phyloP scores from a whole-genome alignment of 2,888 invertebrate species.

The Brenthis hecate region DNA sequence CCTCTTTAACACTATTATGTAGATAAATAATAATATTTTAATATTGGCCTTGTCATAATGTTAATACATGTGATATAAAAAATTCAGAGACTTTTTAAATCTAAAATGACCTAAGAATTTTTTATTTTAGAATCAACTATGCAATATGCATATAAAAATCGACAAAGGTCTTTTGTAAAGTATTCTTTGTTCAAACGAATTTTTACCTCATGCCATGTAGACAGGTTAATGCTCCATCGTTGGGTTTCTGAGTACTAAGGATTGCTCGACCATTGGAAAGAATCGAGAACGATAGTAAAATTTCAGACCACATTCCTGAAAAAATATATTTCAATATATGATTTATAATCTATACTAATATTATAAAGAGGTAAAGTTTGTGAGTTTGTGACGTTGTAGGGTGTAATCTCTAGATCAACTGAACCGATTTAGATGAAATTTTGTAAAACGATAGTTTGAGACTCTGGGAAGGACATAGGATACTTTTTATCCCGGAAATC shows the following conservation, averaged over 20 bases:
- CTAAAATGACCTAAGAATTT: neutral
- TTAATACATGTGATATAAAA: too few species aligned
- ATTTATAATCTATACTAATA: neutral
- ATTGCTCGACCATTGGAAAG: conserved; percentile 89
- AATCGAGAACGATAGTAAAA: conserved; percentile 89
- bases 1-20: too few species aligned
- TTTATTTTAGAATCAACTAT: neutral
- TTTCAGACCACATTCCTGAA: conserved; percentile 81
- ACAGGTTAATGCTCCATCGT: conserved; percentile 87
- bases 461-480: too few species aligned
- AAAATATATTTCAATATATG: neutral
- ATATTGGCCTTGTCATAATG: too few species aligned
- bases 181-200: conserved; percentile 14
- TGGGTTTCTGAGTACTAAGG: conserved; percentile 85
- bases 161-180: conserved; percentile 7
- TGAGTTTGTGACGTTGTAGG: too few species aligned
- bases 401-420: too few species aligned
- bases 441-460: too few species aligned
- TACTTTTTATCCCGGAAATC: too few species aligned
- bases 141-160: conserved; percentile 2
- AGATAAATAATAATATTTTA: too few species aligned
- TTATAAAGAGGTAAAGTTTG: too few species aligned
- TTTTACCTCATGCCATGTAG: conserved; percentile 87
- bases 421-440: too few species aligned
- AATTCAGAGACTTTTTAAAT: too few species aligned